These are phyloP conservation scores for Apostichopus californicus DNA, from an alignment of 35 echinoderm and acorn worm genomes.

Conservation along the genomic window DNA sequence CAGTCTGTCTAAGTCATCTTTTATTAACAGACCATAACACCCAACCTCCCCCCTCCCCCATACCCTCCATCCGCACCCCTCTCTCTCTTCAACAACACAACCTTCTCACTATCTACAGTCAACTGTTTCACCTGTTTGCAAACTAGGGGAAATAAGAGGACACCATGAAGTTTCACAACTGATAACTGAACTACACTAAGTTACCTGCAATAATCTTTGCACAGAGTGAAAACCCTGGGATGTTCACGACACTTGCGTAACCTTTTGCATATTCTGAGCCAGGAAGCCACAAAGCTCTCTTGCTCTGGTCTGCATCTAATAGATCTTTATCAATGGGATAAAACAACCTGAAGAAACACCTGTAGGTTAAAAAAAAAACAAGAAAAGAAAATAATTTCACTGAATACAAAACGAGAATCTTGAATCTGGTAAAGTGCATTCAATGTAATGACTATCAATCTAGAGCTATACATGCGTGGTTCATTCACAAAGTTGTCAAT, in stretches of 20 bases:
- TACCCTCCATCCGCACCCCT: too few species aligned
- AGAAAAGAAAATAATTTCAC: background rate
- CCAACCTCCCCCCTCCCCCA: too few species aligned
- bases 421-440: background rate
- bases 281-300: conserved; percentile 57
- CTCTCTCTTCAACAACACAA: too few species aligned
- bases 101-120: too few species aligned
- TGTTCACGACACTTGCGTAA: conserved; percentile 39
- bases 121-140: too few species aligned
- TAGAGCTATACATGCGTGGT: background rate
- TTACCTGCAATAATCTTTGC: conserved; percentile 7
- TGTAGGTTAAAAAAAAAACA: conserved; percentile 3
- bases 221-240: conserved; percentile 19
- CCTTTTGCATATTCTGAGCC: conserved; percentile 71
- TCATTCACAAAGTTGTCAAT: too few species aligned
- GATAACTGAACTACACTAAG: background rate
- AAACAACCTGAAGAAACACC: conserved; percentile 68
- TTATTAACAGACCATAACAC: too few species aligned
- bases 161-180: too few species aligned
- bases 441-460: background rate
- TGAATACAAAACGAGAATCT: background rate
- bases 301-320: background rate
- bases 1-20: too few species aligned
- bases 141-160: background rate
- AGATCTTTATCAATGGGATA: conserved; percentile 62